Evolutionary conservation across 1,140 invertebrate genomes (phyloP), one percentile per base, ranked within the genome.

Genomic region (Diuraphis noxia): DNA sequence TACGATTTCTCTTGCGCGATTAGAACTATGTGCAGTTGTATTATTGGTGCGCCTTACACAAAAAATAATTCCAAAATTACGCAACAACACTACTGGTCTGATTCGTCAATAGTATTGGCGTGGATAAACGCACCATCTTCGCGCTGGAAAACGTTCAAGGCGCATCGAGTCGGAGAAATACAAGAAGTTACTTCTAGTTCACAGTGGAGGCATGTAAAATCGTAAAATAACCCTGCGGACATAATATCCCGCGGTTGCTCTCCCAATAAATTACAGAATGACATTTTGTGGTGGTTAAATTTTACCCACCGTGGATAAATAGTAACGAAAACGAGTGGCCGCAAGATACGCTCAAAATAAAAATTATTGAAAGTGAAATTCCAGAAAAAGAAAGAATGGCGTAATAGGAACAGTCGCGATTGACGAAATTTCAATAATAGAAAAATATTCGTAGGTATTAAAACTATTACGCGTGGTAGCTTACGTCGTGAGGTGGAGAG

Each of bases 1-100:
- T 1, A 79, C 36, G 1, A 86, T 92, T 3, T 93, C 94, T 36
- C 93, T 95, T 49, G 95, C 95, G 19, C 81, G 94, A 92, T 92
- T 95, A 30, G 95, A 95, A 93, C 92, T 95, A 23, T 93, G 92
- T 72, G 94, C 93, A 21, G 94, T 94, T 9, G 82, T 93, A 3
- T 85, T 95, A 38, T 91, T 94, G 9, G 93, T 93, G 25, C 93
- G 93, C 25, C 91, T 94, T 49, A 38, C 94, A 36, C 41, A 92
- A 36, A 92, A 93, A 85, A 92, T 94, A 9, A 36, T 43, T 41
- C 23, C 52, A 23, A 25, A 46, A 30, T 40, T 92, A 38, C n/a
- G 38, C 91, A 36, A 10, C 90, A 92, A 40, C 17, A 41, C 21
- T 92, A 93, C 41, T 94, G 94, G 93, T 93, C 93, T 0, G 93